These are phyloP conservation scores for Etheostoma perlongum DNA, from an alignment of 2,797 vertebrate species.

Conservation along the genomic window DNA sequence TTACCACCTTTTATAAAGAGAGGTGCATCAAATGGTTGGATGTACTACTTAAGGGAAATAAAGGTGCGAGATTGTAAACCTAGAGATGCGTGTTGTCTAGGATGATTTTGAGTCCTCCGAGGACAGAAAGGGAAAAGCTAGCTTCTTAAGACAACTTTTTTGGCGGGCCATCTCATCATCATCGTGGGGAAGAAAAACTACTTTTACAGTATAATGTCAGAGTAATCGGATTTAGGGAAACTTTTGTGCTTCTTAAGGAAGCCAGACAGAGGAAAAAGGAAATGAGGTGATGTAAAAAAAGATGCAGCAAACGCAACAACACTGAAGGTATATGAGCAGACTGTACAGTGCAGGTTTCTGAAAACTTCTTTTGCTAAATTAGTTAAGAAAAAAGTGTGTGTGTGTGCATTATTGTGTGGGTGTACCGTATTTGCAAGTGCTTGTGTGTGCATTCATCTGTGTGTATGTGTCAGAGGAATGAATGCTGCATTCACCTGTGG, in stretches of 20 bases:
- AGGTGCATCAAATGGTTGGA: constrained; percentile 40
- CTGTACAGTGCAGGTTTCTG: background rate
- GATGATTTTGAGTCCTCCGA: constrained; percentile 52
- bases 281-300: background rate
- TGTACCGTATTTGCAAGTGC: background rate
- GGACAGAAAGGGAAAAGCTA: constrained; percentile 20
- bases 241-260: constrained; percentile 34
- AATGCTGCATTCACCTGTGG: constrained; percentile 50
- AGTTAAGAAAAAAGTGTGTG: background rate
- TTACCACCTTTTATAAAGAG: constrained; percentile 44
- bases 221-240: constrained; percentile 42
- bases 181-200: constrained; percentile 15
- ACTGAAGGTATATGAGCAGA: background rate
- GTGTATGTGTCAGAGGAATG: constrained; percentile 26
- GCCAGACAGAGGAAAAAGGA: constrained; percentile 14
- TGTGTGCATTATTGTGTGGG: background rate
- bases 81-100: constrained; percentile 51
- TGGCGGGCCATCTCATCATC: constrained; percentile 36
- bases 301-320: background rate
- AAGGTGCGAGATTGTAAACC: constrained; percentile 40
- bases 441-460: constrained; percentile 9
- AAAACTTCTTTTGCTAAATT: constrained; percentile 1
- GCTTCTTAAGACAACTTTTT: constrained; percentile 32
- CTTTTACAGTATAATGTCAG: constrained; percentile 2
- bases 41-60: constrained; percentile 39